Evolutionary conservation across 2,888 invertebrate genomes (phyloP).

Genomic region (Lochmaea crataegi): DNA sequence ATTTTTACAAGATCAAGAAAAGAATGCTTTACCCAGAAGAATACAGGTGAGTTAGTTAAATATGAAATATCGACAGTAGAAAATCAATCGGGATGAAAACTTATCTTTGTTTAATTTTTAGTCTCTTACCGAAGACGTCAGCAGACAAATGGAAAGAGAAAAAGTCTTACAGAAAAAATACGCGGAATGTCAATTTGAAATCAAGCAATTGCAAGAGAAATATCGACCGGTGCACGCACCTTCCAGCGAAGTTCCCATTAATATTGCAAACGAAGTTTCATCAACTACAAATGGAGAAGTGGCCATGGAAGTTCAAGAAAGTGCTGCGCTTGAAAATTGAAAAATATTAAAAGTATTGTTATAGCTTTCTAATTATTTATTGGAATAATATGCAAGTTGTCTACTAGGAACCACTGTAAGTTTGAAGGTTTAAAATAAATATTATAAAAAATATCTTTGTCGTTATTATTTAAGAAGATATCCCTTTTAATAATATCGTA

Average conservation of each 20-base stretch:
- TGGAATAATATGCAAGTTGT: neutral
- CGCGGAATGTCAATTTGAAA: constrained; percentile 77
- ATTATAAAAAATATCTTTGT: no score
- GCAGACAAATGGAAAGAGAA: constrained; percentile 91
- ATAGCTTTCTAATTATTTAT: neutral
- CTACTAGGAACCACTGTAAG: neutral
- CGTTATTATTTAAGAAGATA: no score
- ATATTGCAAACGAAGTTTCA: constrained; percentile 31
- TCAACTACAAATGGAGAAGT: constrained; percentile 42
- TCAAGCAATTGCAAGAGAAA: constrained; percentile 62
- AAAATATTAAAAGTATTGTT: neutral
- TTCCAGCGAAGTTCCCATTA: constrained; percentile 21
- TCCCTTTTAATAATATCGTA: no score
- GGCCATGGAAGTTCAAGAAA: constrained; percentile 22
- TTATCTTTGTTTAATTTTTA: constrained; percentile 54
- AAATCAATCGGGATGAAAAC: neutral
- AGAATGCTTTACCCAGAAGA: constrained; percentile 88
- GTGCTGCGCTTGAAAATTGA: neutral
- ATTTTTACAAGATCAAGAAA: constrained; percentile 90
- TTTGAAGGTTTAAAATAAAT: neutral
- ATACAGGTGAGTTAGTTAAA: constrained; percentile 75
- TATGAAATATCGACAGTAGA: neutral
- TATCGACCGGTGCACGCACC: constrained; percentile 47
- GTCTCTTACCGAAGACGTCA: constrained; percentile 92
- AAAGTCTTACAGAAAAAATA: constrained; percentile 87